Evolutionary conservation across 2,888 invertebrate species (phyloP).

Genomic region (Melieria omissa): DNA sequence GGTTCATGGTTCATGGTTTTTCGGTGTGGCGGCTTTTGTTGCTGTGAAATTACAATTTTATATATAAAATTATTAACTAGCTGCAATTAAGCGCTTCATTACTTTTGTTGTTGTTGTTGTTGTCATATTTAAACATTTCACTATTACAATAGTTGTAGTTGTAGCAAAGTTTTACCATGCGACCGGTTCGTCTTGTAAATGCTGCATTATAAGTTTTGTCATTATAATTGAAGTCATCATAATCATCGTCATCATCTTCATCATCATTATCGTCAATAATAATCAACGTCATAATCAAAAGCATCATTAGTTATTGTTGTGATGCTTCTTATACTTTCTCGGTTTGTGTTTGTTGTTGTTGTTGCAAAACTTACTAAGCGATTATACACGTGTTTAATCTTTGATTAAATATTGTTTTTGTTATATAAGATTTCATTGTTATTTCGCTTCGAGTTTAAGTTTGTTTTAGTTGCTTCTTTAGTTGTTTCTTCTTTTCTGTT

Average conservation of each 20-base stretch:
- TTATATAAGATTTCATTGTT: slow-evolving; percentile 21
- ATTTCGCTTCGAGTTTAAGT: slow-evolving; percentile 16
- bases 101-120: slow-evolving; percentile 36
- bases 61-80: slow-evolving; percentile 32
- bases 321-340: not conserved
- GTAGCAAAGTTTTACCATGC: no score
- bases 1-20: no score
- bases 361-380: slow-evolving; percentile 35
- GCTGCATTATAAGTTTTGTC: no score
- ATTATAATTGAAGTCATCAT: no score
- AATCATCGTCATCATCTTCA: no score
- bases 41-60: not conserved
- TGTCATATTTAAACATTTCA: not conserved
- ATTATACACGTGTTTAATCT: slow-evolving; percentile 24
- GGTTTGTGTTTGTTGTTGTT: slow-evolving; percentile 43
- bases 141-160: not conserved
- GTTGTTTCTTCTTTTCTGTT: not conserved
- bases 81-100: slow-evolving; percentile 4
- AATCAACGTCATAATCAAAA: no score
- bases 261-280: no score
- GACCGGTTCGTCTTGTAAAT: no score
- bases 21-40: no score
- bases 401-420: slow-evolving; percentile 14
- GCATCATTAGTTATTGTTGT: no score
- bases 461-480: not conserved